phyloP scores from a whole-genome alignment of 2,113 vertebrate genomes.

The Capricornis sumatraensis region DNA sequence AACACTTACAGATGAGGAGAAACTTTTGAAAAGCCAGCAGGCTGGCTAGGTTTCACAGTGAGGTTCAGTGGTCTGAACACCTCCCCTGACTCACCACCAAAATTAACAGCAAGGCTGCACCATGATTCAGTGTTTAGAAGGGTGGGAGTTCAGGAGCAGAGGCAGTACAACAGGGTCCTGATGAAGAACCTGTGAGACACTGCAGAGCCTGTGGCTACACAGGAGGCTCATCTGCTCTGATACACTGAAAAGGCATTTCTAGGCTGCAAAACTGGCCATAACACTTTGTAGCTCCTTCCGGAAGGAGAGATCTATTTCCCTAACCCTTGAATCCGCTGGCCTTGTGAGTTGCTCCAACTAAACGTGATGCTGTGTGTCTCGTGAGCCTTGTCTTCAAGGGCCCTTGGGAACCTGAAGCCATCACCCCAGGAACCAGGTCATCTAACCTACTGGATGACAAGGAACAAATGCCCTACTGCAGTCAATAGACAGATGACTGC shows the following conservation, averaged over 20 bases:
- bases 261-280: not conserved
- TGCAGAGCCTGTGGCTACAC: not conserved
- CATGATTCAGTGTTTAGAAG: not conserved
- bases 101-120: not conserved
- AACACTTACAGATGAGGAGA: not conserved
- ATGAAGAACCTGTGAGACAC: fast-evolving
- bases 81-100: not conserved
- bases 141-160: fast-evolving
- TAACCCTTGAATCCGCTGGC: not conserved
- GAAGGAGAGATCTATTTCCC: not conserved
- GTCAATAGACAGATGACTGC: not conserved
- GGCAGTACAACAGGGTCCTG: not conserved
- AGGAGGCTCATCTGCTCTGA: not conserved
- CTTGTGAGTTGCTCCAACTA: not conserved
- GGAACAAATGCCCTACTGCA: not conserved
- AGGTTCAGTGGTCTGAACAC: not conserved
- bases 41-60: not conserved
- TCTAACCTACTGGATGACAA: not conserved
- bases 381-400: not conserved
- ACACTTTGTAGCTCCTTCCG: not conserved
- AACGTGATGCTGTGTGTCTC: not conserved
- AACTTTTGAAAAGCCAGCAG: not conserved
- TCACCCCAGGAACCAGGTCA: not conserved
- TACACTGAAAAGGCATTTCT: not conserved
- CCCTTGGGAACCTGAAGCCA: not conserved